A percentile compares a stretch with the other conserved stretches of the same genome.
phyloP scores from a whole-genome alignment of 2,888 invertebrate species.

The Helicoverpa assulta region DNA sequence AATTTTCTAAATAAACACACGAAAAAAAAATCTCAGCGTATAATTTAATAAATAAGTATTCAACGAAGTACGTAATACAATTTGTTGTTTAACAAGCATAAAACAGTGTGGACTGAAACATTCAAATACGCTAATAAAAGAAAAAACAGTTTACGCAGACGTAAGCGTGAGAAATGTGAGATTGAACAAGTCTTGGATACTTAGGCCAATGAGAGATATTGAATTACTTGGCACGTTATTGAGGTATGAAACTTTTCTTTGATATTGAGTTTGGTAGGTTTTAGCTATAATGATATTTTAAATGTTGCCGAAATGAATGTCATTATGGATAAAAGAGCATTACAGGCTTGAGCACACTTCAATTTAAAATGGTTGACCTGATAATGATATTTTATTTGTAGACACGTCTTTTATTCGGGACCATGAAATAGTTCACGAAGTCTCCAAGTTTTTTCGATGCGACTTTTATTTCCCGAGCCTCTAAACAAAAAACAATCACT shows the following conservation, averaged over 20 bases:
- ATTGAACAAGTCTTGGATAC: constrained; percentile 32
- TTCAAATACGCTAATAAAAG: constrained; percentile 26
- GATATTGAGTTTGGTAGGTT: constrained; percentile 34
- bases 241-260: constrained; percentile 32
- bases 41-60: too few relatives aligned
- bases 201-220: constrained; percentile 48
- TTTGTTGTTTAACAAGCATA: constrained; percentile 2
- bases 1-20: too few relatives aligned
- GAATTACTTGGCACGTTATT: constrained; percentile 46
- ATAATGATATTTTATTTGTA: too few relatives aligned
- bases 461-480: too few relatives aligned
- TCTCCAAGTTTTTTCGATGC: too few relatives aligned
- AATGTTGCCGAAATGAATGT: not conserved
- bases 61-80: constrained; percentile 2
- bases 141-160: constrained; percentile 18
- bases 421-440: too few relatives aligned
- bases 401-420: too few relatives aligned
- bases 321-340: too few relatives aligned
- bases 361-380: too few relatives aligned
- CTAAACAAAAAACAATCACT: not conserved
- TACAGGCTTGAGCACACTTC: too few relatives aligned
- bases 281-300: constrained; percentile 23
- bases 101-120: constrained; percentile 2
- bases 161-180: constrained; percentile 5
- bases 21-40: too few relatives aligned